Evolutionary conservation across 2,113 vertebrate species (phyloP), one percentile per base, ranked within the genome.

Genomic region (Odocoileus hemionus): DNA sequence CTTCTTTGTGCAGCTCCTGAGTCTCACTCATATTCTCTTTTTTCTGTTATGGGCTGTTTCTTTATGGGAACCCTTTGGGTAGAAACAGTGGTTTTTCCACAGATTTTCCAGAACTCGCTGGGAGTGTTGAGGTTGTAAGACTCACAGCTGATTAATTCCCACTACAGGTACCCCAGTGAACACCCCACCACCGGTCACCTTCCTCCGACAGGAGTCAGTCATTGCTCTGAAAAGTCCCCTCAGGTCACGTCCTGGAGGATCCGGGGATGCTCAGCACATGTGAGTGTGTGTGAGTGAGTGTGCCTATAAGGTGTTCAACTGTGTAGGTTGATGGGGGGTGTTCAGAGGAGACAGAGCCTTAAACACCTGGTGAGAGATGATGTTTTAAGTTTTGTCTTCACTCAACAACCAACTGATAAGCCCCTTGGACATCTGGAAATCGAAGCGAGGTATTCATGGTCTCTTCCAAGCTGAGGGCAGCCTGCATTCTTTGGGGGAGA

Each of bases 191-290:
- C 7, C 0, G 0, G 33, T 33, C 3, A 10, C 52, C 78, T 76
- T 21, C 11, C 45, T n/a, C 25, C 1, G 6, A 30, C 0, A 3
- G 17, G 86, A 93, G 43, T 67, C 89, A 84, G 64, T 52, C 45
- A 6, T 2, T 4, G n/a, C 39, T 70, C 33, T 30, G 39, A 58
- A 89, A 92, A 80, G 86, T 70, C 30, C 54, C 70, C 23, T 76
- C 33, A 57, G 92, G 87, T 67, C 21, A 0, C 26, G 79, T 70
- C 58, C 70, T 58, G 9, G 36, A 54, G 21, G 39, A 14, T 6
- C 33, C 0, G 1, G 9, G 54, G 14, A 91, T 28, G 9, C 43
- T 55, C 3, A 0, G 16, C 54, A 3, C 5, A 6, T 43, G 74
- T 8, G 21, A 39, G 39, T 21, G 36, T 64, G 2, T 52, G 25